Evolutionary conservation across 2,888 invertebrate genomes (phyloP).

Genomic region (Sinhomidia bicolor): DNA sequence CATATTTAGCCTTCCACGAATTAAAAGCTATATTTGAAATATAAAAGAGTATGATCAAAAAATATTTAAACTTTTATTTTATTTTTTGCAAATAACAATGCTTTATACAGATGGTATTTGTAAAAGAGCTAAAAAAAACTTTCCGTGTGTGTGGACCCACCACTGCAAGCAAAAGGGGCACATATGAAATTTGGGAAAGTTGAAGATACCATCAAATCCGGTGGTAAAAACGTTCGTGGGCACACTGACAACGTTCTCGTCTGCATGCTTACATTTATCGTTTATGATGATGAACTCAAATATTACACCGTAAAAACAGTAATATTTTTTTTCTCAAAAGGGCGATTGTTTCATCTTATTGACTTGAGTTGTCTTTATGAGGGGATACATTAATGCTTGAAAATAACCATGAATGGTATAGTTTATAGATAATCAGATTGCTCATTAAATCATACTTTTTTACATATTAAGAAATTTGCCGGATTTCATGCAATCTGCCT

Average conservation of each 20-base stretch:
- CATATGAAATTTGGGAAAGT: slow-evolving; percentile 4
- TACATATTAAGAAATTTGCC: slow-evolving; percentile 38
- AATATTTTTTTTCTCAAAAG: not conserved
- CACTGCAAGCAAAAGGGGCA: too few relatives aligned
- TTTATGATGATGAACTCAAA: slow-evolving; percentile 11
- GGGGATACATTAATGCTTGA: not conserved
- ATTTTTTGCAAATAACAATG: too few relatives aligned
- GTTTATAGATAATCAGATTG: slow-evolving; percentile 41
- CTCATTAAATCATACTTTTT: slow-evolving; percentile 57
- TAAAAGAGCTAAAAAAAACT: not conserved
- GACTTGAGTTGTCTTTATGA: not conserved
- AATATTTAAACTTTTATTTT: too few relatives aligned
- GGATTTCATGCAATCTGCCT: slow-evolving; percentile 32
- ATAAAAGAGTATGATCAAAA: too few relatives aligned
- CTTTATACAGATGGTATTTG: too few relatives aligned
- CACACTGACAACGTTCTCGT: not conserved
- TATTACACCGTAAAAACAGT: not conserved
- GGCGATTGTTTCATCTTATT: slow-evolving; percentile 10
- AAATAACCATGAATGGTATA: slow-evolving; percentile 55
- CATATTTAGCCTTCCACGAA: not conserved
- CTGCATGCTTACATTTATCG: not conserved
- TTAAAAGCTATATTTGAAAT: not conserved
- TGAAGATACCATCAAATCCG: not conserved
- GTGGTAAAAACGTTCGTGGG: not conserved
- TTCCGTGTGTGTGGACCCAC: not conserved